phyloP scores from a whole-genome alignment of 2,113 vertebrate genomes.

The Apistogramma diplotaenia region DNA sequence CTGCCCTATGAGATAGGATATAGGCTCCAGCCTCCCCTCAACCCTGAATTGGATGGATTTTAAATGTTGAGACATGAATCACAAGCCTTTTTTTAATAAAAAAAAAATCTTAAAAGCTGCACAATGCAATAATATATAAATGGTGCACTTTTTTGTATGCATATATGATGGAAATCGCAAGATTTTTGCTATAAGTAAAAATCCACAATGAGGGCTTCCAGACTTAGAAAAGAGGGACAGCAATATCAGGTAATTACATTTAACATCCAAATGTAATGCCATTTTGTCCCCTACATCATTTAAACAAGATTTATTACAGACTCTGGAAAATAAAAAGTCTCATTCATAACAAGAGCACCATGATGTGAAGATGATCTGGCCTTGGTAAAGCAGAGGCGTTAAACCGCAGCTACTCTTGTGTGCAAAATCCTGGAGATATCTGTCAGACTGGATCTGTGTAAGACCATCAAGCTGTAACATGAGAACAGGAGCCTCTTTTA shows the following conservation, averaged over 20 bases:
- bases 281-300: not conserved
- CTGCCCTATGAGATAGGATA: accelerated
- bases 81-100: not conserved
- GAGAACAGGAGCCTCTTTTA: conserved; percentile 37
- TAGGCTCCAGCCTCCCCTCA: too few relatives aligned
- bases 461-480: conserved; percentile 59
- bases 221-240: not conserved
- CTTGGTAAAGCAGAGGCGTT: conserved; percentile 33
- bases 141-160: not conserved
- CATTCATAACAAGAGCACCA: not conserved
- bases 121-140: not conserved
- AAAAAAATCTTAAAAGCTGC: not conserved
- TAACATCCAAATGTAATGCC: not conserved
- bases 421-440: conserved; percentile 48
- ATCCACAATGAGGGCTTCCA: not conserved
- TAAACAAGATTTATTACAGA: not conserved
- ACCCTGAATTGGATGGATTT: not conserved
- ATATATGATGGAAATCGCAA: not conserved
- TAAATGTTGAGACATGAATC: not conserved
- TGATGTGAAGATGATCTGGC: conserved; percentile 7
- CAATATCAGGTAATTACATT: not conserved
- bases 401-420: conserved; percentile 50
- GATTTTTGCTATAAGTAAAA: not conserved
- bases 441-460: conserved; percentile 63
- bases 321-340: not conserved